Evolutionary conservation across 2,888 invertebrate genomes (phyloP).

Genomic region (Melanargia galathea): DNA sequence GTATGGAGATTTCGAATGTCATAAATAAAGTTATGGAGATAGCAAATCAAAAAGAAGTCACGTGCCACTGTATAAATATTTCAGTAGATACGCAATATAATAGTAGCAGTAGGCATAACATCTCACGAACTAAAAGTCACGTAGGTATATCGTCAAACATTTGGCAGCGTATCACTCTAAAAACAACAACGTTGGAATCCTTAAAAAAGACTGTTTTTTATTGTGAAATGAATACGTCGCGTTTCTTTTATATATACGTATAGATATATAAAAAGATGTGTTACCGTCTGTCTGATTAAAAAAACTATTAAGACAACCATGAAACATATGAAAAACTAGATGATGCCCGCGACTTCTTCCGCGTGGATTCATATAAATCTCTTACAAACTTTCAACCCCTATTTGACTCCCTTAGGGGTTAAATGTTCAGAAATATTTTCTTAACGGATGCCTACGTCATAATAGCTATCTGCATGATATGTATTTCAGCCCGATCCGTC

Average conservation of each 20-base stretch:
- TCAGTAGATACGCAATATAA: conserved; percentile 3
- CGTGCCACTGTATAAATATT: conserved; percentile 8
- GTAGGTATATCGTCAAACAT: conserved; percentile 23
- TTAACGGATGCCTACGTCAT: too few relatives aligned
- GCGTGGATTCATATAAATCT: too few relatives aligned
- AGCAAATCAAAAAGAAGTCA: conserved; percentile 3
- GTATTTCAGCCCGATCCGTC: too few relatives aligned
- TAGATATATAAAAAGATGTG: not conserved
- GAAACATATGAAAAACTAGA: not conserved
- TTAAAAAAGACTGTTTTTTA: conserved; percentile 44
- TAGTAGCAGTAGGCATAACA: conserved; percentile 1
- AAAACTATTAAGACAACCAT: not conserved
- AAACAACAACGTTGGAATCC: conserved; percentile 28
- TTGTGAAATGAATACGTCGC: conserved; percentile 56
- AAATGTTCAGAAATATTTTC: too few relatives aligned
- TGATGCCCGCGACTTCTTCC: too few relatives aligned
- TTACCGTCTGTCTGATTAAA: not conserved
- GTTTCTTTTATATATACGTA: not conserved
- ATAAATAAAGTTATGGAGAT: not conserved
- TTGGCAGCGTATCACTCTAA: conserved; percentile 31
- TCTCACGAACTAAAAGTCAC: conserved; percentile 24
- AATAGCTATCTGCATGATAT: too few relatives aligned
- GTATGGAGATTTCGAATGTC: not conserved
- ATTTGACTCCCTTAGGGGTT: too few relatives aligned
- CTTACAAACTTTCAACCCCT: too few relatives aligned